Evolutionary conservation across 2,888 invertebrate species (phyloP), one percentile per base, ranked within the genome.

Genomic region (Ellobium chinense): DNA sequence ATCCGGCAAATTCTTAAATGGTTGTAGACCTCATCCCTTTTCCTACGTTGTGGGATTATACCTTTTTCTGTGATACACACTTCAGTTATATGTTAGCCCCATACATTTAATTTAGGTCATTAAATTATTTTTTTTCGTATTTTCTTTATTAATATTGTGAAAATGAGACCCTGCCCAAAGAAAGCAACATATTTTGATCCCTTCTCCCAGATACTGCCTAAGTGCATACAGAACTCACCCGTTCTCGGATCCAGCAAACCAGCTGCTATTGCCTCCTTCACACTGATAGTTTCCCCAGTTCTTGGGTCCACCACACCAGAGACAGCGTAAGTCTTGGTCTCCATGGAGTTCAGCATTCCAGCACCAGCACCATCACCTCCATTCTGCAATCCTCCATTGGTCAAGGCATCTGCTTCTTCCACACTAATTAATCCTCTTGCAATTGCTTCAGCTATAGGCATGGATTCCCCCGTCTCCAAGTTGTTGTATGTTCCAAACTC

Each of bases 191-290:
- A n/a, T n/a, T n/a, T n/a, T n/a, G n/a, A n/a, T n/a, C n/a, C n/a
- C n/a, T n/a, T n/a, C n/a, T n/a, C n/a, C n/a, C n/a, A n/a, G n/a
- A n/a, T n/a, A n/a, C n/a, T n/a, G n/a, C n/a, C n/a, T n/a, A 12
- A 65, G 34, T 29, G 31, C 14, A 65, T 14, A n/a, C 65, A 31
- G 4, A 24, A n/a, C 39, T 37, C 31, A 77, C 81, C 76, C 14
- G 76, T 94, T 82, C 94, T 94, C 0, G 96, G 95, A 90, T 97
- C 96, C 89, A 97, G 94, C 79, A 97, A 96, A 3, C 97, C 97
- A 86, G 94, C 94, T 73, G 94, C 93, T 82, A 96, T 95, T 2
- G 97, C 97, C 91, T 96, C 95, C 37, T 95, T 95, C 31, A 97
- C 94, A 0, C 96, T 94, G 80, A 96, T 95, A 82, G 86, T 86